These are phyloP conservation scores for Micropoecilia bifurca DNA, from an alignment of 2,797 vertebrate species.

Conservation along the genomic window DNA sequence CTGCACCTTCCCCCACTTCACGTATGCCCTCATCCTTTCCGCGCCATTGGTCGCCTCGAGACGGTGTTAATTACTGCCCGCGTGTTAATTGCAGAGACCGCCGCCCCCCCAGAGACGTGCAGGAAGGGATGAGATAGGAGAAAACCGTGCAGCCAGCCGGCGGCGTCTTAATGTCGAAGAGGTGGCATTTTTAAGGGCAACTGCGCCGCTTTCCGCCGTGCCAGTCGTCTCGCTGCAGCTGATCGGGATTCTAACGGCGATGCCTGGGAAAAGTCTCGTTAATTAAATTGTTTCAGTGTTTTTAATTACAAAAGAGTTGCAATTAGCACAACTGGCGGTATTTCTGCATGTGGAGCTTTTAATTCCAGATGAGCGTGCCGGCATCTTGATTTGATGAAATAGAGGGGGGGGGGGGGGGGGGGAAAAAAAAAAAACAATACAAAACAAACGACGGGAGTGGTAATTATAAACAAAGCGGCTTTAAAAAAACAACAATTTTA, in stretches of 20 bases:
- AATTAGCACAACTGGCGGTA: slow-evolving; percentile 29
- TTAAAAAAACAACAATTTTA: too few relatives aligned
- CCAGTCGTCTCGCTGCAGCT: slow-evolving; percentile 49
- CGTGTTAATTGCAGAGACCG: slow-evolving; percentile 80
- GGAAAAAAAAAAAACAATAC: too few relatives aligned
- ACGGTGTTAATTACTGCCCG: slow-evolving; percentile 82
- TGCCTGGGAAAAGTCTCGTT: slow-evolving; percentile 35
- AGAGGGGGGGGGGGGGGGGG: background rate
- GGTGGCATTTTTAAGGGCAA: slow-evolving; percentile 78
- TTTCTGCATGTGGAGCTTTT: slow-evolving; percentile 47
- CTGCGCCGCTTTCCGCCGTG: slow-evolving; percentile 50
- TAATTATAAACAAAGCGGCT: too few relatives aligned
- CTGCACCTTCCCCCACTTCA: slow-evolving; percentile 69
- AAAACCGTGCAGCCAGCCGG: slow-evolving; percentile 58
- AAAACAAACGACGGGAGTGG: too few relatives aligned
- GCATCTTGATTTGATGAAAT: slow-evolving; percentile 54
- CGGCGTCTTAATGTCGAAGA: slow-evolving; percentile 59
- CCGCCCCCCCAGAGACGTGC: slow-evolving; percentile 63
- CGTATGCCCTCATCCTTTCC: slow-evolving; percentile 63
- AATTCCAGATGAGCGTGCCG: slow-evolving; percentile 35
- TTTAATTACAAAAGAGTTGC: slow-evolving; percentile 51
- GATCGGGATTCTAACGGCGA: slow-evolving; percentile 58
- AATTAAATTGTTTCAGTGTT: slow-evolving; percentile 44
- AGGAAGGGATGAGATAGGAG: slow-evolving; percentile 68
- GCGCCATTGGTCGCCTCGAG: slow-evolving; percentile 74